These are phyloP conservation scores for Caenorhabditis macrosperma DNA, from an alignment of 2,888 invertebrate species.

Conservation along the genomic window DNA sequence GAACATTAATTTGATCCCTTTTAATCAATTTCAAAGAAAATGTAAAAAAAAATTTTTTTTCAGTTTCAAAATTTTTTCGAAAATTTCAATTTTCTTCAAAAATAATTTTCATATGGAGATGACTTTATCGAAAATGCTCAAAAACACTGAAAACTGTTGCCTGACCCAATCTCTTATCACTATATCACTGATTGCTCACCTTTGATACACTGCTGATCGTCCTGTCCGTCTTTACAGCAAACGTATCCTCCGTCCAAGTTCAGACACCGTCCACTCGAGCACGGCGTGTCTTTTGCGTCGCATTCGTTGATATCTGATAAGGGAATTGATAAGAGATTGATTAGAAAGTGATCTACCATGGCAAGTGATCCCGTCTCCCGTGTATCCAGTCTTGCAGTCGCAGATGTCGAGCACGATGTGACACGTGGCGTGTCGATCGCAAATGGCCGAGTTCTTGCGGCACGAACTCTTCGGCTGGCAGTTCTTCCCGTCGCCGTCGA, in stretches of 20 bases:
- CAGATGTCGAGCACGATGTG: slow-evolving; percentile 72
- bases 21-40: no score
- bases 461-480: slow-evolving; percentile 74
- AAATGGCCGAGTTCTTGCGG: slow-evolving; percentile 69
- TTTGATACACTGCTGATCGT: slow-evolving; percentile 75
- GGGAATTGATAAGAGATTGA: neutral
- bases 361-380: slow-evolving; percentile 76
- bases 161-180: neutral
- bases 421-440: slow-evolving; percentile 77
- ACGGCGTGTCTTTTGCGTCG: slow-evolving; percentile 69
- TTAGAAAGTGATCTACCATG: slow-evolving; percentile 57
- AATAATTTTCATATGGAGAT: no score
- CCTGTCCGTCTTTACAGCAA: slow-evolving; percentile 80
- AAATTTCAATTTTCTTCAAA: no score
- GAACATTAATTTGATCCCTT: no score
- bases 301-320: slow-evolving; percentile 79
- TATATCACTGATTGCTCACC: slow-evolving; percentile 39
- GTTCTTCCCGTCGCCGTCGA: slow-evolving; percentile 72
- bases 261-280: slow-evolving; percentile 72
- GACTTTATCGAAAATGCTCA: no score
- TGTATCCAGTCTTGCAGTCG: slow-evolving; percentile 74
- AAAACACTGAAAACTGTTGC: no score
- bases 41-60: no score
- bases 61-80: no score
- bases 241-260: slow-evolving; percentile 79